Base-by-base conservation (phyloP, 2,113 vertebrate species). In the Perognathus longimembris region DNA sequence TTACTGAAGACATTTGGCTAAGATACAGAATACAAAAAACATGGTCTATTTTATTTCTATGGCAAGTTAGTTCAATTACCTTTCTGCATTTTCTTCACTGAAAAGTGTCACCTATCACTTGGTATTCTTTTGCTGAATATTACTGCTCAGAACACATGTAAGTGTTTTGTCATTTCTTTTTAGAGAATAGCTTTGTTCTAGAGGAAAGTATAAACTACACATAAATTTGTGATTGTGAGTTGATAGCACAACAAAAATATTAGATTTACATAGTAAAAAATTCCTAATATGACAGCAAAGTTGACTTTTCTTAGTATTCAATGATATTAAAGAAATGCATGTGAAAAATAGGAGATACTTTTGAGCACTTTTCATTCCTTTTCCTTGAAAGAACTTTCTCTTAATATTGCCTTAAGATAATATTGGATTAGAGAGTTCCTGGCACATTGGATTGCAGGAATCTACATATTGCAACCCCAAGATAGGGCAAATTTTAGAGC, bases 281-380 rank as follows among this genome's bases (percentile, higher is more conserved):
- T 34, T 75, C 28, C 82, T 8, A 75, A 2, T 67, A 20, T 84
- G 78, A 79, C 57, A 66, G 78, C 36, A 66, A 26, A 0, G 1
- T 73, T 92, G 5, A 71, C 26, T 63, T 10, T 30, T 40, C 9
- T 34, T 50, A 83, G 38, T 74, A 69, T 40, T 79, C 88, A 80
- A 34, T 94, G 82, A 61, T 69, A 59, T n/a, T 90, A 80, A 79
- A 92, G 50, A 94, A 79, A 93, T 77, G 6, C 40, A 61, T 15
- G 2, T 61, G 34, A 69, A 64, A 88, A 80, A 54, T 70, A 61
- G 28, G 67, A 89, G 42, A 73, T 64, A 78, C 59, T 50, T 14
- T 90, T 24, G 42, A 79, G n/a, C 14, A 50, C 59, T 34, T 74
- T 67, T 76, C 32, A 73, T 54, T 88, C 40, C 17, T 90, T 85